A percentile compares a stretch with the other conserved stretches of the same genome.
These are phyloP conservation scores for Tympanuchus pallidicinctus DNA, from an alignment of 2,113 vertebrate species.

Conservation along the genomic window DNA sequence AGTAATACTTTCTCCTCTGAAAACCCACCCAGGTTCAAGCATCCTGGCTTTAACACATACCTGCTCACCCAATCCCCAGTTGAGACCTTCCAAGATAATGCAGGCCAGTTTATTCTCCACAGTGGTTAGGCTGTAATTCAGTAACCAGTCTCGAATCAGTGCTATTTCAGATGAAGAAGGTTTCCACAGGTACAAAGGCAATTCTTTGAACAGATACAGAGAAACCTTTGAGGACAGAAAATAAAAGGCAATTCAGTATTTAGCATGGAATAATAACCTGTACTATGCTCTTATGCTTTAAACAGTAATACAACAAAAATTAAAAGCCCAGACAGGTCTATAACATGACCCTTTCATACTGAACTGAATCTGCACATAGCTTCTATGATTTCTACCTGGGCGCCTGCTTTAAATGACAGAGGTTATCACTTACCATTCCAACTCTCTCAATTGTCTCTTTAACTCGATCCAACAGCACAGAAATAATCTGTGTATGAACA, in stretches of 20 bases:
- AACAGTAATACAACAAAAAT: background rate
- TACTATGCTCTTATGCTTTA: background rate
- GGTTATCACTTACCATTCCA: conserved; percentile 87
- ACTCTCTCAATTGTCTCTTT: conserved; percentile 91
- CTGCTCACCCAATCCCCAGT: conserved; percentile 88
- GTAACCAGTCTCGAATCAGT: conserved; percentile 89
- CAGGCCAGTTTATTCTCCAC: conserved; percentile 96
- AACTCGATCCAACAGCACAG: conserved; percentile 87
- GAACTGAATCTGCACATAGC: background rate
- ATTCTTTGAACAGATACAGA: conserved; percentile 95
- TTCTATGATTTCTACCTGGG: accelerated
- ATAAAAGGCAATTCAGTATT: background rate
- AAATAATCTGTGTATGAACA: conserved; percentile 87
- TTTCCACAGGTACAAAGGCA: conserved; percentile 90
- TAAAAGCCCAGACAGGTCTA: background rate
- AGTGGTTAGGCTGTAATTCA: conserved; percentile 85
- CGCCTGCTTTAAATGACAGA: background rate
- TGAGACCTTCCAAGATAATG: conserved; percentile 93
- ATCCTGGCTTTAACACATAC: conserved; percentile 72
- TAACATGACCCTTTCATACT: background rate
- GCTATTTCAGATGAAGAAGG: conserved; percentile 84
- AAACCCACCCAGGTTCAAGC: background rate
- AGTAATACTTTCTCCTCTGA: background rate
- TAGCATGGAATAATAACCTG: background rate
- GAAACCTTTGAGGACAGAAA: conserved; percentile 83